Percentiles rank a stretch among this genome's conserved stretches.
phyloP scores from a whole-genome alignment of 2,888 invertebrate species.

The Nymphalis polychloros region DNA sequence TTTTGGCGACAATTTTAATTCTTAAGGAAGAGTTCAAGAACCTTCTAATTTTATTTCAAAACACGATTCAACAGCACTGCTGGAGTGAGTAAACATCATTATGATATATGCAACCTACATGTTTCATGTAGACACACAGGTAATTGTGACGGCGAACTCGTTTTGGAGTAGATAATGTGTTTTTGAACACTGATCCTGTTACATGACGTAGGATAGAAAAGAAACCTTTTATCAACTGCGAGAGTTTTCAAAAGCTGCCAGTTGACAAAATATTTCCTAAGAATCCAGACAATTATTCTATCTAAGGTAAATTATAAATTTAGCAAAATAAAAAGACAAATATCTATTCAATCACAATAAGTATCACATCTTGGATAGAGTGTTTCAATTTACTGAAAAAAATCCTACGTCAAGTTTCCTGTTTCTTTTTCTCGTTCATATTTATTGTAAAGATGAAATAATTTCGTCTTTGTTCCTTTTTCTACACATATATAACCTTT shows the following conservation, averaged over 20 bases:
- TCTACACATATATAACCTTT: background rate
- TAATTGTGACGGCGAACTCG: slow-evolving; percentile 7
- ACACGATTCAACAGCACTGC: background rate
- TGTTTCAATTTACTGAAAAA: slow-evolving; percentile 13
- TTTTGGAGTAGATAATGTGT: background rate
- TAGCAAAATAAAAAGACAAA: background rate
- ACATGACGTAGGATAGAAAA: slow-evolving; percentile 3
- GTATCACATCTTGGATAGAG: slow-evolving; percentile 2
- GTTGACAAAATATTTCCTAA: slow-evolving; percentile 15
- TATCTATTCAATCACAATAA: background rate
- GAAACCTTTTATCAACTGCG: background rate
- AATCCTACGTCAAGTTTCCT: background rate
- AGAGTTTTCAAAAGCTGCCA: background rate
- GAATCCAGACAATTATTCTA: slow-evolving; percentile 20
- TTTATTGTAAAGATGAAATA: slow-evolving; percentile 5
- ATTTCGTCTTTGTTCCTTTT: background rate
- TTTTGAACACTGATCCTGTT: slow-evolving; percentile 5
- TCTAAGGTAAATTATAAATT: background rate
- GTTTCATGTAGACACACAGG: background rate
- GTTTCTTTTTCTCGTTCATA: background rate
- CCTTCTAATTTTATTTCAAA: background rate
- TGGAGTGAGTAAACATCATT: background rate
- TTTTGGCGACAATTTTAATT: background rate
- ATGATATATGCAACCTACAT: background rate
- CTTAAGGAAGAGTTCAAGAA: background rate